phyloP scores from a whole-genome alignment of 2,113 vertebrate genomes.

The Reinhardtius hippoglossoides region DNA sequence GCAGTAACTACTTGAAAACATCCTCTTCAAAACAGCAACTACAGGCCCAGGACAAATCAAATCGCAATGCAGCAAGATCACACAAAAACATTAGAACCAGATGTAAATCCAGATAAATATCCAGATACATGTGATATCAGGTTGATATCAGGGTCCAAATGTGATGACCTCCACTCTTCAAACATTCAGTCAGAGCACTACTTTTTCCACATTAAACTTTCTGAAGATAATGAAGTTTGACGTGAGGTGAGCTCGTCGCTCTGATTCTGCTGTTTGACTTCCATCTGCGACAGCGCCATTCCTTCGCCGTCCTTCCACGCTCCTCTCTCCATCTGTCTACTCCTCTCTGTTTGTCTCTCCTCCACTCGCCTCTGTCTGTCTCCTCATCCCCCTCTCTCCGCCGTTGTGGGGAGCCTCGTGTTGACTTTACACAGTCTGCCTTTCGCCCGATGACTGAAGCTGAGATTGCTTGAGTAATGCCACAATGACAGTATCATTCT shows the following conservation, averaged over 20 bases:
- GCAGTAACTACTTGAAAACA: not conserved
- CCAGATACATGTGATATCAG: no score
- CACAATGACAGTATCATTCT: slow-evolving; percentile 50
- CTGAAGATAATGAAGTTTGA: not conserved
- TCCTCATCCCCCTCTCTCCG: slow-evolving; percentile 1
- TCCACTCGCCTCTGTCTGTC: slow-evolving; percentile 28
- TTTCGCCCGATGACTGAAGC: slow-evolving; percentile 40
- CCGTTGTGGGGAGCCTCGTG: not conserved
- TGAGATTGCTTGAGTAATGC: slow-evolving; percentile 52
- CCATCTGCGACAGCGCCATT: not conserved
- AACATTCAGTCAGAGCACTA: no score
- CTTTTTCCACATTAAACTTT: not conserved
- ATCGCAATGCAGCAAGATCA: no score
- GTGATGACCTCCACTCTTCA: no score
- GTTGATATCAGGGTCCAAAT: no score
- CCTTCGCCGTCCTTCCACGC: no score
- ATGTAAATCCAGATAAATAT: no score
- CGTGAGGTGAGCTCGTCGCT: not conserved
- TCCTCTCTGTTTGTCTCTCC: slow-evolving; percentile 26
- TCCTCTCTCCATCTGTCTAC: not conserved
- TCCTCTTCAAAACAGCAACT: no score
- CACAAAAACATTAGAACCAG: no score
- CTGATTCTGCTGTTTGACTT: slow-evolving; percentile 22
- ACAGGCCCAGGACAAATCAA: no score
- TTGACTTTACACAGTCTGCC: slow-evolving; percentile 49